Base-by-base conservation (phyloP, 2,888 invertebrate genomes). In the Parnassius mnemosyne region DNA sequence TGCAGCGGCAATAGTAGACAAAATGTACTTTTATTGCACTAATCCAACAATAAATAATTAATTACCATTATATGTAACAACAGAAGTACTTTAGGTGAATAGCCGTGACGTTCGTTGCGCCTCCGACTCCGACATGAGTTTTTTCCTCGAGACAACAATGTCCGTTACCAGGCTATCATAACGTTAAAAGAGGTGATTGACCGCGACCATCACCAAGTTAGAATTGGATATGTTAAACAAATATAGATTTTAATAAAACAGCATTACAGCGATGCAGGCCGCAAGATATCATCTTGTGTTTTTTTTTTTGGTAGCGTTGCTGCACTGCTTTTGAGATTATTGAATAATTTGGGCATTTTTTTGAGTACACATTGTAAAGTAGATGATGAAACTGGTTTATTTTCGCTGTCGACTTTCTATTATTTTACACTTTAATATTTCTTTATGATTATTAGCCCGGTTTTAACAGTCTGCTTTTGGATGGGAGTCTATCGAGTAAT, bases 141-240 rank as follows among this genome's bases (percentile, higher is more conserved):
- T 81, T 81, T 77, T 73, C 76, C 69, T 66, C 64, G 66, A 74
- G 78, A 77, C 77, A 81, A 80, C 73, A 72, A 68, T 67, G 71
- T 70, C 79, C 79, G 78, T 79, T 84, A 85, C 83, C 77, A 81
- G 79, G 81, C 79, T 71, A 72, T 77, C 82, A 83, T 80, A 80
- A 79, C 77, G 72, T 73, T 71, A 73, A 67, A 72, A 74, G 73
- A 84, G 83, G 84, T 84, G 76, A 77, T 71, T 81, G 85, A 87
- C 87, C 87, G 87, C 75, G 74, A 75, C 68, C 66, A 65, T 63
- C 53, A 63, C 61, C 41, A 51, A 54, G 50, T 57, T 57, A 10
- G 41, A 47, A n/a, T 20, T 16, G 7, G n/a, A 53, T 57, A 53
- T 44, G 55, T 12, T 55, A 63, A 57, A 60, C 67, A 53, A 71